Evolutionary conservation across 2,888 invertebrate genomes (phyloP).

Genomic region (Cryptus viduatorius): DNA sequence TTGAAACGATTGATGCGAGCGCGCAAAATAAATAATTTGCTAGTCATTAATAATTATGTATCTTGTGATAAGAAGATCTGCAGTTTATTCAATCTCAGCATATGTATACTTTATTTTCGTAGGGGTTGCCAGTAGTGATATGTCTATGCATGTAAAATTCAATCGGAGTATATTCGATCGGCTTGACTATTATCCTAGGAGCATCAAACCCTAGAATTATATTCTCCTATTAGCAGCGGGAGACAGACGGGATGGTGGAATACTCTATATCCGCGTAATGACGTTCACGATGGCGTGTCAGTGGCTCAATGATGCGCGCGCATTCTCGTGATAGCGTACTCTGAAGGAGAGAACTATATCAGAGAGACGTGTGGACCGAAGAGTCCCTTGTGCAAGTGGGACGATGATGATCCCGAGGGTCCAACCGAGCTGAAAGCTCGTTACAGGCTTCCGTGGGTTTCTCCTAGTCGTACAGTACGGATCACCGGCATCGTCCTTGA

Average conservation of each 20-base stretch:
- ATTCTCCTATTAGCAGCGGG: neutral
- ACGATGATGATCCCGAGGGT: conserved; percentile 62
- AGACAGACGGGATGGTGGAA: neutral
- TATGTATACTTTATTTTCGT: too few species aligned
- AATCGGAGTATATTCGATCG: neutral
- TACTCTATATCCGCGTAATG: conserved; percentile 51
- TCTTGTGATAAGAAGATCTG: too few species aligned
- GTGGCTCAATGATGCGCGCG: conserved; percentile 57
- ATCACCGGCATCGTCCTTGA: conserved; percentile 60
- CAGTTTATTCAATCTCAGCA: too few species aligned
- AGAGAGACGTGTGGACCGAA: conserved; percentile 32
- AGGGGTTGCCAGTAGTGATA: too few species aligned
- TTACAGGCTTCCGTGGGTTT: conserved; percentile 62
- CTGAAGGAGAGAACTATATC: conserved; percentile 25
- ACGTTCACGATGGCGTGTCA: conserved; percentile 59
- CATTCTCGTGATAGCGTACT: neutral
- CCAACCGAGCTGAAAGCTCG: conserved; percentile 66
- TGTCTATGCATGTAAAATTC: neutral
- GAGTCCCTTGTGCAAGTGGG: conserved; percentile 18
- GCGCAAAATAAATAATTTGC: too few species aligned
- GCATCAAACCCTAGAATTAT: neutral
- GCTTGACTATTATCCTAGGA: neutral
- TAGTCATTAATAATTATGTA: too few species aligned
- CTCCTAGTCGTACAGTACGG: conserved; percentile 53
- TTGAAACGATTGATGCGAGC: too few species aligned